Percentiles rank a stretch among this genome's conserved stretches.
These are phyloP conservation scores for Clarias macrocephalus DNA, from an alignment of 2,113 vertebrate species.

Conservation along the genomic window DNA sequence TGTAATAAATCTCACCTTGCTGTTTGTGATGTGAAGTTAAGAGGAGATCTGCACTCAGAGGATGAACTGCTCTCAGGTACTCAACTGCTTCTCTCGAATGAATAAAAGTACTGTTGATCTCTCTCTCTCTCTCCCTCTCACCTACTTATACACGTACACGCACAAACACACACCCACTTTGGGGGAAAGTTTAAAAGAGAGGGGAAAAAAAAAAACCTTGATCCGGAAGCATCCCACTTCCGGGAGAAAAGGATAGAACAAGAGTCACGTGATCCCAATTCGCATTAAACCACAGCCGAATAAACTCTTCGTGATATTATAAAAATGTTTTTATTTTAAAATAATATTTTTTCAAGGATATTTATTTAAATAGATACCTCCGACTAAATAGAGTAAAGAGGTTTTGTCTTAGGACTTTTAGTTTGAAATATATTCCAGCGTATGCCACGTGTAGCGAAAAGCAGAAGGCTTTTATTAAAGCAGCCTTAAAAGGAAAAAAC, in stretches of 20 bases:
- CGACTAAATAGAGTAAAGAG: too few species aligned
- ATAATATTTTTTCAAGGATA: background rate
- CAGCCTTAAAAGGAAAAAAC: background rate
- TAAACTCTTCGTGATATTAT: too few species aligned
- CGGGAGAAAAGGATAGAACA: background rate
- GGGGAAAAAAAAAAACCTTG: background rate
- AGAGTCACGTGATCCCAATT: background rate
- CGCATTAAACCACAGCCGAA: background rate
- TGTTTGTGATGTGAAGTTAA: background rate
- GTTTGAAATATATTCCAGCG: background rate
- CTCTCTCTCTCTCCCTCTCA: background rate
- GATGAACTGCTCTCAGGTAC: background rate
- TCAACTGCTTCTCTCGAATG: background rate
- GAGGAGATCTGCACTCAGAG: background rate
- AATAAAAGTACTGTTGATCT: slow-evolving; percentile 18
- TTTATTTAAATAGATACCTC: background rate
- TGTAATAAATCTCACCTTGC: background rate
- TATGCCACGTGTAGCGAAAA: slow-evolving; percentile 7
- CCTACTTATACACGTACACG: background rate
- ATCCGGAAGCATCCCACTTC: slow-evolving; percentile 40
- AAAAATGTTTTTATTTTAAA: too few species aligned
- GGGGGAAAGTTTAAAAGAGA: slow-evolving; percentile 39
- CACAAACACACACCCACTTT: slow-evolving; percentile 15
- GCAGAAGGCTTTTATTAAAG: background rate
- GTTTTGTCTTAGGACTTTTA: background rate